phyloP scores from a whole-genome alignment of 2,113 vertebrate genomes.

The Neodontobutis hainanensis region DNA sequence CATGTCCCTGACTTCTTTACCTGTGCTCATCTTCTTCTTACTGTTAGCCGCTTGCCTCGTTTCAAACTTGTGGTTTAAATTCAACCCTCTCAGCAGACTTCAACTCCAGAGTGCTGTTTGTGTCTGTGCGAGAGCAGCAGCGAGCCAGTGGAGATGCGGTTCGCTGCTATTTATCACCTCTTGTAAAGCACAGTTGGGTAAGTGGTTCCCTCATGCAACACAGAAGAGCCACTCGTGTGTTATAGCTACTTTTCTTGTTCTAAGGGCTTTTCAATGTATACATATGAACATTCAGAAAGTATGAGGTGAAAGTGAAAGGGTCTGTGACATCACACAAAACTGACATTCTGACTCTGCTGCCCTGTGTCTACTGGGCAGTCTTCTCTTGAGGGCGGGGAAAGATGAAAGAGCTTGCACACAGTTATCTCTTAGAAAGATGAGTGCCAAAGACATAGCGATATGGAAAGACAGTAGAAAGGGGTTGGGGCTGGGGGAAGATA shows the following conservation, averaged over 20 bases:
- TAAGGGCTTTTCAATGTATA: constrained; percentile 12
- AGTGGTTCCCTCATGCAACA: constrained; percentile 26
- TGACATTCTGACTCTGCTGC: constrained; percentile 75
- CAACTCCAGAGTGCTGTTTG: constrained; percentile 32
- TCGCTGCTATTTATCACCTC: constrained; percentile 30
- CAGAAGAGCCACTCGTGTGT: constrained; percentile 16
- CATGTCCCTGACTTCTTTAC: constrained; percentile 41
- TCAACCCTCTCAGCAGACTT: constrained; percentile 24
- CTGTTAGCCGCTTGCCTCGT: constrained; percentile 8
- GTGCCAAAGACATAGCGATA: constrained; percentile 45
- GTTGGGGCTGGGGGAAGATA: constrained; percentile 6
- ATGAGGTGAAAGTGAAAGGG: constrained; percentile 16
- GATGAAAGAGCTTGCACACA: constrained; percentile 62
- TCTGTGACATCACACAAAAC: constrained; percentile 67
- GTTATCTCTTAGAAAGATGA: constrained; percentile 68
- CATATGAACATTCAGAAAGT: constrained; percentile 10
- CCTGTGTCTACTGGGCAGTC: constrained; percentile 64
- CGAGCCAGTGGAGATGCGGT: constrained; percentile 30
- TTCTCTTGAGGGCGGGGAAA: constrained; percentile 67
- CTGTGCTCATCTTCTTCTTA: constrained; percentile 22
- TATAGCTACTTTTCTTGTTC: constrained; percentile 3
- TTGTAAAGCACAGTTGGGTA: constrained; percentile 28
- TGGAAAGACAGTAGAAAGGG: constrained; percentile 29
- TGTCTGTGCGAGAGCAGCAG: constrained; percentile 31
- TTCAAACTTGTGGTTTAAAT: constrained; percentile 23